Percentiles rank a stretch among this genome's conserved stretches.
Evolutionary conservation across 35 echinoderm and acorn worm genomes (phyloP).

Genomic region (Ophioderma brevispina): DNA sequence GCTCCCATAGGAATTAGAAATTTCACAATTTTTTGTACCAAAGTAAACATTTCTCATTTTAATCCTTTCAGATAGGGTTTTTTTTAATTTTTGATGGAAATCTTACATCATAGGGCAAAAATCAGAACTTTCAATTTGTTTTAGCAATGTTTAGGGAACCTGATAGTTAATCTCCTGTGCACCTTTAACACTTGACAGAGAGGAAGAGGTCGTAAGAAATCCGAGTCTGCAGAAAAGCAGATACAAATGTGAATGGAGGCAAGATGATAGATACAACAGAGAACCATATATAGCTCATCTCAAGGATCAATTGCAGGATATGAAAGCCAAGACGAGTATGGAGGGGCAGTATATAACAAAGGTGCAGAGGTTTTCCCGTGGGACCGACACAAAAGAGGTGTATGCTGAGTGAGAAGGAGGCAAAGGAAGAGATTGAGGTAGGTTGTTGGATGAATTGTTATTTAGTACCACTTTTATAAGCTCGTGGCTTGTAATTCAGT

Average conservation of each 20-base stretch:
- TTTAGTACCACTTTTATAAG: no score
- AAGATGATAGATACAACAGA: conserved; percentile 87
- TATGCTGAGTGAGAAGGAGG: conserved; percentile 78
- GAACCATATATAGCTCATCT: conserved; percentile 97
- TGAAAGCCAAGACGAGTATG: conserved; percentile 99
- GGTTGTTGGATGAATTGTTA: not conserved
- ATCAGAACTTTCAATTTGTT: no score
- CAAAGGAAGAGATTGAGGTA: conserved; percentile 98
- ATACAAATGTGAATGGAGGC: conserved; percentile 76
- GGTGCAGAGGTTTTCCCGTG: conserved; percentile 96
- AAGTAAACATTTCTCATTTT: no score
- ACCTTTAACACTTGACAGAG: no score
- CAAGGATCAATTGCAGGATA: conserved; percentile 98
- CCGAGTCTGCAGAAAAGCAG: conserved; percentile 82
- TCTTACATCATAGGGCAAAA: no score
- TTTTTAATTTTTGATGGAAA: no score
- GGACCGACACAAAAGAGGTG: conserved; percentile 94
- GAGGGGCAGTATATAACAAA: conserved; percentile 98
- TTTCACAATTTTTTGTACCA: no score
- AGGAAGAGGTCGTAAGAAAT: conserved; percentile 93
- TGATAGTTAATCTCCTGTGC: no score
- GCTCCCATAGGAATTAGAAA: no score
- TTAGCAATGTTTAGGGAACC: no score
- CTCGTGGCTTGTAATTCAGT: no score
- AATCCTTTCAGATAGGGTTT: no score